Evolutionary conservation across 2,113 vertebrate species (phyloP), one percentile per base, ranked within the genome.

Genomic region (Anser cygnoides): DNA sequence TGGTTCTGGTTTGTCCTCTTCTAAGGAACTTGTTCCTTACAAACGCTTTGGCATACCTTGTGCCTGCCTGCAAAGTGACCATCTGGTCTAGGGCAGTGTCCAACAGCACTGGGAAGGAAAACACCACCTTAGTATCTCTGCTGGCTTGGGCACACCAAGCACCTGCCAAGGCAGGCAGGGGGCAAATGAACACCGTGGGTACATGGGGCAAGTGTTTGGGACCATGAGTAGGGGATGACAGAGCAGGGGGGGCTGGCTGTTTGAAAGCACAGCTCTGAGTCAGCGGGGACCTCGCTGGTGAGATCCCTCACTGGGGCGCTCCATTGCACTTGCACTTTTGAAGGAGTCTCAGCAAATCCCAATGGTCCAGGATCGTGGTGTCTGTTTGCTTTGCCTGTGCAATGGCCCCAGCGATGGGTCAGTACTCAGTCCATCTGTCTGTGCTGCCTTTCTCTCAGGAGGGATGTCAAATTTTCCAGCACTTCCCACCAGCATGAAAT

Each of bases 401-500:
- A 5, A 1, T 25, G 81, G 81, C 19, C 22, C 17, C 2, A 1
- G 23, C 37, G 54, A 57, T 0, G 1, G 7, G 8, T 3, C 3
- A 0, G 17, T 62, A n/a, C 44, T 74, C 44, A 28, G 67, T 12
- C 67, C 11, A 10, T 4, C 55, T 25, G 57, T 31, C 29, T 8
- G 3, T 21, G 25, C 26, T 59, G 6, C 28, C 39, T 26, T 17
- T 13, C 25, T 57, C 61, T 37, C 46, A 37, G 46, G 16, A 61
- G 8, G 35, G 28, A 11, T 3, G 2, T 39, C 0, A 31, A 61
- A 70, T 73, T 59, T 28, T 2, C n/a, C 57, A 12, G 9, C 4
- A 16, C 12, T 54, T 81, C 33, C 39, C 61, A 78, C 29, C 9
- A 61, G 22, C 33, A 19, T 33, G 57, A 52, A 85, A 83, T 49